phyloP scores from a whole-genome alignment of 2,888 invertebrate species.

The Polyommatus icarus region DNA sequence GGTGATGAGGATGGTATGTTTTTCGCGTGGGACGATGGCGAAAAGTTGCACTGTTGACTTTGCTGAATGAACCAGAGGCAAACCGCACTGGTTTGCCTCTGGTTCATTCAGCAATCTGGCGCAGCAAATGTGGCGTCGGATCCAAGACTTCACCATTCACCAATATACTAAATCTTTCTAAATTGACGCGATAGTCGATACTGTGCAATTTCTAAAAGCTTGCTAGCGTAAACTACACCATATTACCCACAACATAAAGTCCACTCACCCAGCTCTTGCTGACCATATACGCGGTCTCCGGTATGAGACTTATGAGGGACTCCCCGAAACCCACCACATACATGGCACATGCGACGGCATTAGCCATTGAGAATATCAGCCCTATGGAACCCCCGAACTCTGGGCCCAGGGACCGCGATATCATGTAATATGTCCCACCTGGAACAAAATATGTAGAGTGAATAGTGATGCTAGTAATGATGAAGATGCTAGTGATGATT shows the following conservation, averaged over 20 bases:
- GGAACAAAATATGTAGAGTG: constrained; percentile 31
- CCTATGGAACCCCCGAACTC: constrained; percentile 99
- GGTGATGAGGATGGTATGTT: too few relatives aligned
- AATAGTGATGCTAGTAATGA: neutral
- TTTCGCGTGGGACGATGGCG: too few relatives aligned
- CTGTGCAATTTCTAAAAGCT: too few relatives aligned
- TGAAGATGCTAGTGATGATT: too few relatives aligned
- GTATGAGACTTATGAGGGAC: constrained; percentile 87
- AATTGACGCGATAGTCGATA: too few relatives aligned
- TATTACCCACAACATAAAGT: neutral
- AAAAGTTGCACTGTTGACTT: too few relatives aligned
- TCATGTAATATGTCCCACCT: constrained; percentile 99
- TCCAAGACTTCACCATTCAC: too few relatives aligned
- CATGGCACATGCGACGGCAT: constrained; percentile 98
- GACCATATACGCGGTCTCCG: constrained; percentile 68
- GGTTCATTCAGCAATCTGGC: too few relatives aligned
- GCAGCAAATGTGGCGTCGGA: too few relatives aligned
- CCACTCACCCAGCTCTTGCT: constrained; percentile 69
- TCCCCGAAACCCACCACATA: constrained; percentile 99
- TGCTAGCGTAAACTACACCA: neutral
- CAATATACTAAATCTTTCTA: too few relatives aligned
- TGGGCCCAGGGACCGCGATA: constrained; percentile 96
- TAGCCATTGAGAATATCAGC: constrained; percentile 96
- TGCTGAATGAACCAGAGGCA: too few relatives aligned
- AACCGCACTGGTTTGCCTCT: too few relatives aligned